Percentiles rank a stretch among this genome's conserved stretches.
These are phyloP conservation scores for Platerodrilus igneus DNA, from an alignment of 2,888 invertebrate genomes.

Conservation along the genomic window DNA sequence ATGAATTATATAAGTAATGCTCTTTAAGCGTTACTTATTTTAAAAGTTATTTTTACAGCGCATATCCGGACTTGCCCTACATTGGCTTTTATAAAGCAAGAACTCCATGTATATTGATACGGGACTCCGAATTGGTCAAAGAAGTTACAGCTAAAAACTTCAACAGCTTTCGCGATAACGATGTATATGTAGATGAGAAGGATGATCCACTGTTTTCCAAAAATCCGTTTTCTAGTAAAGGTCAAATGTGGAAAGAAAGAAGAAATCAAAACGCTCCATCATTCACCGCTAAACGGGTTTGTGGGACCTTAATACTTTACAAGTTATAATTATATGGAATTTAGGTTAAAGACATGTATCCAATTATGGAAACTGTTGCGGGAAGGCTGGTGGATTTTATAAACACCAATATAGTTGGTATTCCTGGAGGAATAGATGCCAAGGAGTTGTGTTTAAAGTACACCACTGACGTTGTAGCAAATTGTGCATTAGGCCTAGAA, in stretches of 20 bases:
- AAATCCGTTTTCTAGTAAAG: conserved; percentile 48
- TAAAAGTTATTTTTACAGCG: too few relatives aligned
- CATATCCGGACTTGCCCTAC: conserved; percentile 35
- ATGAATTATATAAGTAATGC: conserved; percentile 46
- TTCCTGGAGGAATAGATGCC: conserved; percentile 43
- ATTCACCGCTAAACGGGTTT: conserved; percentile 50
- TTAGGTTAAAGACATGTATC: conserved; percentile 47
- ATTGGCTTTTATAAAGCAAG: conserved; percentile 39
- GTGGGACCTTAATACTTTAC: too few relatives aligned
- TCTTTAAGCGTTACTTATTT: too few relatives aligned
- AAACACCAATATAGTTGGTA: conserved; percentile 26
- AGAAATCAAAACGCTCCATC: conserved; percentile 50
- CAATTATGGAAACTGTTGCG: conserved; percentile 46
- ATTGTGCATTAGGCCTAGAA: conserved; percentile 47
- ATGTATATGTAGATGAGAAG: conserved; percentile 39
- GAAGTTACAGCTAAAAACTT: conserved; percentile 38
- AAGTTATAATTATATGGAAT: too few relatives aligned
- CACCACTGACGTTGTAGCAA: conserved; percentile 47
- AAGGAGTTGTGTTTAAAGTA: conserved; percentile 45
- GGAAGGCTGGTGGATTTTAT: conserved; percentile 42
- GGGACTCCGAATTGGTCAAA: conserved; percentile 40
- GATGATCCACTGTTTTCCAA: conserved; percentile 47
- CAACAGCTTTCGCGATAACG: conserved; percentile 41
- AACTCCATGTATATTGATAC: conserved; percentile 35
- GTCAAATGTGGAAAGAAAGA: conserved; percentile 49